phyloP scores from a whole-genome alignment of 2,113 vertebrate species.

The Corvus moneduloides region DNA sequence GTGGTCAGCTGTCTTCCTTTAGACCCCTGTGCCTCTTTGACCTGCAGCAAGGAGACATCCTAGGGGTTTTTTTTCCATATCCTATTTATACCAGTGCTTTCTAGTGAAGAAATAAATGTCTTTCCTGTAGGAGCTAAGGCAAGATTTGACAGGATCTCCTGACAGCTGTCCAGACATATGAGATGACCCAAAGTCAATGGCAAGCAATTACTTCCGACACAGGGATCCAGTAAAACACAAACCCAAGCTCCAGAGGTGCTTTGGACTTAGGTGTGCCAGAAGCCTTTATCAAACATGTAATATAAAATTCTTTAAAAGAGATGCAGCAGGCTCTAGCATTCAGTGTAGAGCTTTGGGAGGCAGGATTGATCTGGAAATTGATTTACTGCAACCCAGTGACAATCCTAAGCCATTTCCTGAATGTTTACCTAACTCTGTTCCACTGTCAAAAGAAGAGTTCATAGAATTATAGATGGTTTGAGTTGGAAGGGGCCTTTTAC shows the following conservation, averaged over 20 bases:
- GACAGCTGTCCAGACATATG: slow-evolving; percentile 43
- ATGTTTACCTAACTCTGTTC: neutral
- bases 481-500: neutral
- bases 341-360: neutral
- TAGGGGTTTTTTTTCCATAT: neutral
- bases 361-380: neutral
- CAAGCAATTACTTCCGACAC: slow-evolving; percentile 23
- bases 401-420: neutral
- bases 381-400: neutral
- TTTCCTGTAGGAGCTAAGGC: slow-evolving; percentile 37
- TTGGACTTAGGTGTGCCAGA: neutral
- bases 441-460: neutral
- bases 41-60: slow-evolving; percentile 33
- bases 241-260: neutral
- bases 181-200: neutral
- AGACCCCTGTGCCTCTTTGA: slow-evolving; percentile 56
- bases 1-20: slow-evolving; percentile 61
- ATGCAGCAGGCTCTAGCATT: neutral
- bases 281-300: neutral
- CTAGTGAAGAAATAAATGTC: slow-evolving; percentile 57
- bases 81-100: slow-evolving; percentile 56
- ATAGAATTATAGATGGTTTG: neutral
- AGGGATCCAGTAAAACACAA: neutral
- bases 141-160: slow-evolving; percentile 47
- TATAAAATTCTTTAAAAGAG: neutral